Conservation (phyloP, 2,888 invertebrate genomes). For the Hirtodrosophila cameraria region DNA sequence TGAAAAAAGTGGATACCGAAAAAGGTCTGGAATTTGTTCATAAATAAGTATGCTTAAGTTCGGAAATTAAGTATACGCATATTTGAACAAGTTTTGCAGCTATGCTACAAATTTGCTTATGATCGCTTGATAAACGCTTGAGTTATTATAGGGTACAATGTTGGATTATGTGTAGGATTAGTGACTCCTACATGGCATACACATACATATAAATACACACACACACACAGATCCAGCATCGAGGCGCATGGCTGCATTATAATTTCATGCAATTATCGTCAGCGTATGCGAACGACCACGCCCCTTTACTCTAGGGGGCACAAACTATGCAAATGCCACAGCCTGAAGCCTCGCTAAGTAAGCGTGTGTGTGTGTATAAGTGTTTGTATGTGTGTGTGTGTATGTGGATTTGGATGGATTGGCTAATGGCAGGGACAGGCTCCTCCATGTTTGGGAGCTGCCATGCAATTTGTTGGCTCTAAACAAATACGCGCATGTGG, state of each 20-base stretch:
- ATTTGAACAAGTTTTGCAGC: too few species aligned
- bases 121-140: too few species aligned
- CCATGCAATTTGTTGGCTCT: slow-evolving; percentile 67
- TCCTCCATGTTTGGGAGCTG: slow-evolving; percentile 12
- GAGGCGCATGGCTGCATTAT: slow-evolving; percentile 66
- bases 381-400: slow-evolving; percentile 11
- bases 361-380: background rate
- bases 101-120: too few species aligned
- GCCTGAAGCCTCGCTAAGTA: too few species aligned
- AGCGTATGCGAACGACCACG: slow-evolving; percentile 14
- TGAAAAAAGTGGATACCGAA: too few species aligned
- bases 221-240: slow-evolving; percentile 15
- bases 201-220: slow-evolving; percentile 10
- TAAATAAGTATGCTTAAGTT: too few species aligned
- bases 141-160: slow-evolving; percentile 23
- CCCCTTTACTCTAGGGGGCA: slow-evolving; percentile 12
- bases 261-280: slow-evolving; percentile 79
- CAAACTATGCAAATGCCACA: slow-evolving; percentile 59
- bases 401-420: slow-evolving; percentile 41
- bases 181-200: slow-evolving; percentile 39
- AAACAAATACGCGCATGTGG: slow-evolving; percentile 68
- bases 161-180: slow-evolving; percentile 15
- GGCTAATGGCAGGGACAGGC: slow-evolving; percentile 59
- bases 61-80: too few species aligned
- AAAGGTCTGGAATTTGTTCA: too few species aligned